phyloP scores from a whole-genome alignment of 2,888 invertebrate species.

The Malacosoma neustria region DNA sequence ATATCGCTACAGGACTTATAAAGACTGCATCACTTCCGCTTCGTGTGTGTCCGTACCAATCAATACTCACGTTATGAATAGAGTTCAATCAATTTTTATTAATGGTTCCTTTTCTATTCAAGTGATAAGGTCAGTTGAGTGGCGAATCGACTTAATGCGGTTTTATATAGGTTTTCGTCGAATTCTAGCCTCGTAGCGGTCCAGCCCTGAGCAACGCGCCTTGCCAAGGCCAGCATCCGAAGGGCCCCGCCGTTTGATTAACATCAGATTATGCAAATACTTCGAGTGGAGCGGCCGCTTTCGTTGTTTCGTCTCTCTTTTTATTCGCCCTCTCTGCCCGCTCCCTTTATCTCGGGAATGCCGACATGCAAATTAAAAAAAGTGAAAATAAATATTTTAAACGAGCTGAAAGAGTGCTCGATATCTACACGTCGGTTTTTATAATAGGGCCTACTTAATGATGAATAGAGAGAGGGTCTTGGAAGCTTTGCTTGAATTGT shows the following conservation, averaged over 20 bases:
- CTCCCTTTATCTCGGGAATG: constrained; percentile 63
- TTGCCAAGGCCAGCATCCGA: constrained; percentile 13
- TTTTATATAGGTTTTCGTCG: background rate
- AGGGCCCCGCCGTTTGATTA: constrained; percentile 62
- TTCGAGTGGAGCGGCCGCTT: constrained; percentile 62
- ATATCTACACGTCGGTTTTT: constrained; percentile 51
- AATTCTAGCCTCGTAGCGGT: background rate
- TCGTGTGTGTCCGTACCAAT: constrained; percentile 27
- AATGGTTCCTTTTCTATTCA: background rate
- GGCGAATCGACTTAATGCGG: background rate
- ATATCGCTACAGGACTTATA: constrained; percentile 29
- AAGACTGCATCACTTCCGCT: constrained; percentile 37
- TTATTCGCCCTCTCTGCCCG: constrained; percentile 51
- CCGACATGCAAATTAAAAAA: constrained; percentile 66
- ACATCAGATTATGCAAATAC: constrained; percentile 74
- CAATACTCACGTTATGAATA: background rate
- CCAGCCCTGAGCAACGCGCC: background rate
- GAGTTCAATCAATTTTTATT: background rate
- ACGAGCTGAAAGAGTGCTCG: constrained; percentile 65
- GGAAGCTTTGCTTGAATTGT: constrained; percentile 46
- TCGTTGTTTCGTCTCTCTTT: constrained; percentile 61
- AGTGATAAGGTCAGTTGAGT: background rate
- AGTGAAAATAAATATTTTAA: constrained; percentile 53
- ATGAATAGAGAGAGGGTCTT: constrained; percentile 53
- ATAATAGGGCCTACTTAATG: constrained; percentile 58